These are phyloP conservation scores for Willowsia nigromaculata DNA, from an alignment of 2,888 invertebrate species.

Conservation along the genomic window DNA sequence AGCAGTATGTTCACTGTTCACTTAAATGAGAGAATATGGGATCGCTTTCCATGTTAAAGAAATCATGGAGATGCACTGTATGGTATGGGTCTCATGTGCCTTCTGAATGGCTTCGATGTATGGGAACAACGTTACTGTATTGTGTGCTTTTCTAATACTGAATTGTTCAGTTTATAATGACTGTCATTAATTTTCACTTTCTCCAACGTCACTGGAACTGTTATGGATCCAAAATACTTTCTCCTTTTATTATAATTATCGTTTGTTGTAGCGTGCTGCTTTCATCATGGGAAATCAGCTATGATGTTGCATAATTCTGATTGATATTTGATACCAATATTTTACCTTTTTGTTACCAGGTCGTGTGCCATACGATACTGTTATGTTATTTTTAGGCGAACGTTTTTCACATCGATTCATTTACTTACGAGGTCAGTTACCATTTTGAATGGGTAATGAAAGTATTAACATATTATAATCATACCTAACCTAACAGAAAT, in stretches of 20 bases:
- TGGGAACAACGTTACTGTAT: constrained; percentile 72
- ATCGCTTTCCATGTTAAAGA: constrained; percentile 54
- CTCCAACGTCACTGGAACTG: neutral
- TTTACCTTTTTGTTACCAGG: constrained; percentile 38
- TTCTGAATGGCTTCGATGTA: constrained; percentile 74
- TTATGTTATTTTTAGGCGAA: neutral
- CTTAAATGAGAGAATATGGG: constrained; percentile 32
- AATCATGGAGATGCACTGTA: constrained; percentile 50
- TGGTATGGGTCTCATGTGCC: constrained; percentile 73
- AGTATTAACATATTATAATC: constrained; percentile 39
- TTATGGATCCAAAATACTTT: neutral
- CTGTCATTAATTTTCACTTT: neutral
- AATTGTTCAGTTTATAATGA: neutral
- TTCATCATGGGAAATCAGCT: no score
- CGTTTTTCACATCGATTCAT: neutral
- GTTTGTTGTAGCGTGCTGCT: no score
- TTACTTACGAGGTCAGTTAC: constrained; percentile 44
- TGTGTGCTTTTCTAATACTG: constrained; percentile 58
- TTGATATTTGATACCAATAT: neutral
- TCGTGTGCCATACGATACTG: constrained; percentile 53
- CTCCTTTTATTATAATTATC: no score
- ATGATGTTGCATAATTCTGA: neutral
- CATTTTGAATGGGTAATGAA: constrained; percentile 26
- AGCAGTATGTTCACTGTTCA: constrained; percentile 33
- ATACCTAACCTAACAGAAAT: constrained; percentile 3